Conservation (phyloP, 2,797 vertebrate genomes). For the Sebastes kiyomatsui region DNA sequence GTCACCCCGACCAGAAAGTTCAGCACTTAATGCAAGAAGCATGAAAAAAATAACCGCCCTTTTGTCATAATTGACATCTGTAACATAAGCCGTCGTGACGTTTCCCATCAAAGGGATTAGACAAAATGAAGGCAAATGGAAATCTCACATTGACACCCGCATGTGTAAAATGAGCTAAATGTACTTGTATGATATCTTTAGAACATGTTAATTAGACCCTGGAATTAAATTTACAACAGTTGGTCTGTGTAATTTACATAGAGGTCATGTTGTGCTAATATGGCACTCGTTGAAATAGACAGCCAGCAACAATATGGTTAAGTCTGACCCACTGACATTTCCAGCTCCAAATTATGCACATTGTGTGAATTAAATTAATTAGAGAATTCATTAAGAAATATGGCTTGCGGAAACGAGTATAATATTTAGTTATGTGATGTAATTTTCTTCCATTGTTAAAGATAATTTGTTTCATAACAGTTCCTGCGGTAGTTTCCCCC, state of each 20-base stretch:
- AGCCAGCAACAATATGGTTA: constrained; percentile 87
- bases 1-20: constrained; percentile 37
- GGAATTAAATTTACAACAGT: constrained; percentile 83
- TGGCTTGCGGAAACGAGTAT: constrained; percentile 87
- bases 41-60: constrained; percentile 18
- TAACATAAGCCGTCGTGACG: constrained; percentile 13
- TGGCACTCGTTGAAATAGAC: constrained; percentile 87
- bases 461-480: constrained; percentile 94
- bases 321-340: constrained; percentile 90
- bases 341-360: constrained; percentile 92
- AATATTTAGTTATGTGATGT: constrained; percentile 91
- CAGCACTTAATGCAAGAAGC: constrained; percentile 31
- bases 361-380: constrained; percentile 96
- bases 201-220: constrained; percentile 73
- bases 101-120: constrained; percentile 52
- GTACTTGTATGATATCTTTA: constrained; percentile 73
- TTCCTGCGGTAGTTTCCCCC: constrained; percentile 87
- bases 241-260: constrained; percentile 84
- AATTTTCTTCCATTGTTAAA: constrained; percentile 93
- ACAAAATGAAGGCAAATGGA: constrained; percentile 60
- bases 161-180: constrained; percentile 72
- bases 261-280: constrained; percentile 91
- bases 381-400: constrained; percentile 93
- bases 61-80: constrained; percentile 27
- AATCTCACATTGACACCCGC: constrained; percentile 67